Percentiles rank a stretch among this genome's conserved stretches.
Conservation (phyloP, 2,113 vertebrate genomes). For the Mobula hypostoma region DNA sequence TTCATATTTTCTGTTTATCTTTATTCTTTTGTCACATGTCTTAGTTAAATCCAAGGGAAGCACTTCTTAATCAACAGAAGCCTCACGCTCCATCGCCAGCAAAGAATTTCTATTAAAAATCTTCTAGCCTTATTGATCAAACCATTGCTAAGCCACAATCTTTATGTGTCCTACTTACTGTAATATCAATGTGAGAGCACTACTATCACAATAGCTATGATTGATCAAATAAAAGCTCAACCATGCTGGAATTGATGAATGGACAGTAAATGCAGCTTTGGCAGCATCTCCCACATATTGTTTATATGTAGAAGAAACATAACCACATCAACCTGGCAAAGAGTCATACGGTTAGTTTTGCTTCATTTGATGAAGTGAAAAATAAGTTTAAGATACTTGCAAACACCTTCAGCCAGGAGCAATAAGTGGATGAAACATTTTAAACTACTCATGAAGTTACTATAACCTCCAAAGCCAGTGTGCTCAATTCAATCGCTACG, state of each 20-base stretch:
- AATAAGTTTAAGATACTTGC: too few species aligned
- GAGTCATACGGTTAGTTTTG: background rate
- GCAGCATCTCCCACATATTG: background rate
- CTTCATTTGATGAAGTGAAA: background rate
- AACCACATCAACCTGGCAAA: background rate
- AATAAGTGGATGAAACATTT: too few species aligned
- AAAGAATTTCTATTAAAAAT: too few species aligned
- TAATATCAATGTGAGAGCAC: background rate
- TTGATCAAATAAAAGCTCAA: background rate
- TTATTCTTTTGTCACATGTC: background rate
- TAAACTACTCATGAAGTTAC: too few species aligned
- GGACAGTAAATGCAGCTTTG: background rate
- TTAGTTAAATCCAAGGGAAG: background rate
- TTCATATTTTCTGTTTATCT: background rate
- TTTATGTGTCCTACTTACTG: background rate
- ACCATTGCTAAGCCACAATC: background rate
- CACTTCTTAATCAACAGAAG: background rate
- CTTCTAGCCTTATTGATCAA: too few species aligned
- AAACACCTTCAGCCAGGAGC: too few species aligned
- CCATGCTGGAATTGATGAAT: background rate
- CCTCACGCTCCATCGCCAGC: too few species aligned
- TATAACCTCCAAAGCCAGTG: too few species aligned
- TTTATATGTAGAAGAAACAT: background rate
- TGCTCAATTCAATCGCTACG: too few species aligned
- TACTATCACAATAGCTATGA: background rate